Percentiles rank a stretch among this genome's conserved stretches.
Evolutionary conservation across 2,113 vertebrate genomes (phyloP).

Genomic region (Pachypanchax playfairii): DNA sequence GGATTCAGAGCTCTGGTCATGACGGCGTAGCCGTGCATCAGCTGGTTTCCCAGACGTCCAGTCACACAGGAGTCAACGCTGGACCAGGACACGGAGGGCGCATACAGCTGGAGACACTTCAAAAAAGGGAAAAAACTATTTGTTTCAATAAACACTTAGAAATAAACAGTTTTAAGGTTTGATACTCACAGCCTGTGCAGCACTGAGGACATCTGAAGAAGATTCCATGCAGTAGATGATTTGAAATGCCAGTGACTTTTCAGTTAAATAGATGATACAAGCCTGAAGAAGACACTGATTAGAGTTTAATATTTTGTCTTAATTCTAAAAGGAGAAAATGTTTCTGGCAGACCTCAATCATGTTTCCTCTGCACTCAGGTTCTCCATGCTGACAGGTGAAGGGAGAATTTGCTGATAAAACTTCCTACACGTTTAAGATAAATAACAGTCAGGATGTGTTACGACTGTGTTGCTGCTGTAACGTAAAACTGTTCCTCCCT

Average conservation of each 20-base stretch:
- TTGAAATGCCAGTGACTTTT: constrained; percentile 51
- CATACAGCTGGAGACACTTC: constrained; percentile 85
- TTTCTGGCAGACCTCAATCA: constrained; percentile 82
- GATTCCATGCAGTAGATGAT: constrained; percentile 88
- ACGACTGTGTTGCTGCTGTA: neutral
- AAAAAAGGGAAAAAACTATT: neutral
- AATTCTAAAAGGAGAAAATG: neutral
- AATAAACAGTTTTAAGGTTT: neutral
- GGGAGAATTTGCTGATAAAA: constrained; percentile 65
- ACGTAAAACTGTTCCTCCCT: neutral
- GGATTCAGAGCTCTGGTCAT: constrained; percentile 81
- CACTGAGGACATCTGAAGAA: constrained; percentile 67
- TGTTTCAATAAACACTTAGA: neutral
- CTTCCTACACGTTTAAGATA: constrained; percentile 71
- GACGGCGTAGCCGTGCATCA: constrained; percentile 84
- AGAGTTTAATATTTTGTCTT: neutral
- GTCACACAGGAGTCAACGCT: constrained; percentile 74
- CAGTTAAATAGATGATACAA: constrained; percentile 80
- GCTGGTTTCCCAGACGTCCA: constrained; percentile 72
- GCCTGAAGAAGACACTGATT: constrained; percentile 69
- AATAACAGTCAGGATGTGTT: neutral
- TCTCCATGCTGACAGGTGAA: constrained; percentile 88
- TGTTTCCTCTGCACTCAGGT: constrained; percentile 84
- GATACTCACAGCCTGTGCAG: constrained; percentile 79
- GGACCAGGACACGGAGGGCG: constrained; percentile 61